phyloP scores from a whole-genome alignment of 2,113 vertebrate genomes.

The Melanotaenia duboulayi region DNA sequence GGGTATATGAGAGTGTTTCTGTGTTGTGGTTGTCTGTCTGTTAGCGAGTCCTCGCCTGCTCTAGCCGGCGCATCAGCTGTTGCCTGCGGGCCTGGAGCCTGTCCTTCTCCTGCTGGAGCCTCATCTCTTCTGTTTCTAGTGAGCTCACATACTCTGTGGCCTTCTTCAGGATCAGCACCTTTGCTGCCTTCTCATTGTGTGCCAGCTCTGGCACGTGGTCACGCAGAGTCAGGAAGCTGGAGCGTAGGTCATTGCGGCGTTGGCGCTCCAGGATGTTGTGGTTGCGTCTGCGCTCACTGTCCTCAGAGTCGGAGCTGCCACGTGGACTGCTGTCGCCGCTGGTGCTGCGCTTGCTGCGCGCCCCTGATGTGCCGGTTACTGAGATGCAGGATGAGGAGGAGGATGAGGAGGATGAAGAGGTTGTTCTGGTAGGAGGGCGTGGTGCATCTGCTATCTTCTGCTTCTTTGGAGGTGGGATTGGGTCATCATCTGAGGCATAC shows the following conservation, averaged over 20 bases:
- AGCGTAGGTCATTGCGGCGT: constrained; percentile 96
- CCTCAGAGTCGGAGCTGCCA: constrained; percentile 93
- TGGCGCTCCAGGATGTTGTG: constrained; percentile 98
- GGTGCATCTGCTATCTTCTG: constrained; percentile 81
- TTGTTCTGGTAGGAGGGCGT: constrained; percentile 81
- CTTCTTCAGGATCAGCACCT: constrained; percentile 99
- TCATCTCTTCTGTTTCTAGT: constrained; percentile 90
- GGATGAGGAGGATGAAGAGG: constrained; percentile 61
- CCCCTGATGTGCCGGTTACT: constrained; percentile 39
- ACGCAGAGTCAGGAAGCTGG: constrained; percentile 94
- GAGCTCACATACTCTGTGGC: constrained; percentile 94
- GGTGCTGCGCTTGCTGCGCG: constrained; percentile 85
- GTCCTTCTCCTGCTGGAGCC: constrained; percentile 92
- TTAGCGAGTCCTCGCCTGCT: constrained; percentile 95
- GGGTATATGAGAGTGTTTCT: constrained; percentile 64
- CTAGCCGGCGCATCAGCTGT: constrained; percentile 91
- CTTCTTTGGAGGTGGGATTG: constrained; percentile 88
- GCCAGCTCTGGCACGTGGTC: constrained; percentile 97
- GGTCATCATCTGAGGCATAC: constrained; percentile 88
- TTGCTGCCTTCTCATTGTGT: constrained; percentile 96
- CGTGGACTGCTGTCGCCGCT: constrained; percentile 85
- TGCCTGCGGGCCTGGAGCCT: constrained; percentile 89
- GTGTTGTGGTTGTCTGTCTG: constrained; percentile 61
- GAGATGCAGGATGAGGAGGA: constrained; percentile 67
- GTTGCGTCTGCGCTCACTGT: constrained; percentile 95